Conservation (phyloP, 2,888 invertebrate genomes). For the Lapara coniferarum region DNA sequence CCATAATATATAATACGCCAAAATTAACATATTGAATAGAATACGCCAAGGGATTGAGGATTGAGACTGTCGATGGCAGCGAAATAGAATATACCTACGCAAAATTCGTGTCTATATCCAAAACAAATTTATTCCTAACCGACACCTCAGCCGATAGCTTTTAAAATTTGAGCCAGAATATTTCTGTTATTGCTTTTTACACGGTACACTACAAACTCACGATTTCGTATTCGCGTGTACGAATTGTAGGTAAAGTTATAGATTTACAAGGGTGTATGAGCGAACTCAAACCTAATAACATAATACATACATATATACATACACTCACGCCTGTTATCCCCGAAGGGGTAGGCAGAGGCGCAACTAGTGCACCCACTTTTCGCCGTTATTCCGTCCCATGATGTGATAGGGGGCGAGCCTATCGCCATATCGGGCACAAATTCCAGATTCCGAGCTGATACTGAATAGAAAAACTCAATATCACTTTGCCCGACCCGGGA, state of each 20-base stretch:
- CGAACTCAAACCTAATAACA: neutral
- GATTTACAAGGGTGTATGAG: neutral
- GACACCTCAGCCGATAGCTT: constrained; percentile 13
- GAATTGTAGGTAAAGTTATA: neutral
- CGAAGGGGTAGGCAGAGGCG: too few relatives aligned
- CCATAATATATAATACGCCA: neutral
- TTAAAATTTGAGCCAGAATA: neutral
- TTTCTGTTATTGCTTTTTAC: constrained; percentile 17
- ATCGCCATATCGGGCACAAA: too few relatives aligned
- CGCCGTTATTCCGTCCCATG: too few relatives aligned
- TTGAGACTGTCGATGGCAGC: neutral
- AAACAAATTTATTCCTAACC: constrained; percentile 8
- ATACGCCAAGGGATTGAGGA: neutral
- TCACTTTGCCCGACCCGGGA: too few relatives aligned
- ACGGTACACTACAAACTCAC: neutral
- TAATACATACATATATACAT: too few relatives aligned
- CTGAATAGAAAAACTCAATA: too few relatives aligned
- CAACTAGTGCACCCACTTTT: too few relatives aligned
- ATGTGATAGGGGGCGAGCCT: too few relatives aligned
- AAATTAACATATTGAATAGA: neutral
- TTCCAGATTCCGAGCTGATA: too few relatives aligned
- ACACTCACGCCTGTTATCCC: too few relatives aligned
- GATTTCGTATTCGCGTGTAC: neutral
- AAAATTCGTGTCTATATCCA: constrained; percentile 7
- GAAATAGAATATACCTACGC: neutral